phyloP scores from a whole-genome alignment of 2,888 invertebrate species.

The Seira sanloemensis region DNA sequence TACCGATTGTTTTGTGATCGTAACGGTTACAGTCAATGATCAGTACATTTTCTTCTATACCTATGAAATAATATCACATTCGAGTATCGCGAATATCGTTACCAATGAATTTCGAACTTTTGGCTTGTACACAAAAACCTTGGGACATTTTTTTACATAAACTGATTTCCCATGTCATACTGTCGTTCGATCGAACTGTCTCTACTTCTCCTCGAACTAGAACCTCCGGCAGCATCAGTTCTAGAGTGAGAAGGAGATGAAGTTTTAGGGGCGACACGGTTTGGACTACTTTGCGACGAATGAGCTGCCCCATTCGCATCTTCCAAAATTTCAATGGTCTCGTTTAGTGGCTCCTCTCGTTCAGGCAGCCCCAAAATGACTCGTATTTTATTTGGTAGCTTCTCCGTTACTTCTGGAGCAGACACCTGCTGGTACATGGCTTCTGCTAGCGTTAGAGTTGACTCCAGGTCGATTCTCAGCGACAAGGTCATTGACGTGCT shows the following conservation, averaged over 20 bases:
- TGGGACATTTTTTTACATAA: conserved; percentile 58
- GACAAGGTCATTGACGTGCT: conserved; percentile 97
- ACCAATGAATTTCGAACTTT: conserved; percentile 2
- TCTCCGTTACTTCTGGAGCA: conserved; percentile 79
- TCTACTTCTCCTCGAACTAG: conserved; percentile 10
- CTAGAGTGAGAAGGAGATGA: conserved; percentile 8
- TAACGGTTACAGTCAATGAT: no score
- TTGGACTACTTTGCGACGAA: conserved; percentile 23
- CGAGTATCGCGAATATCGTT: conserved; percentile 40
- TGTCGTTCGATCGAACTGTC: conserved; percentile 68
- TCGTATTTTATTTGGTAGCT: conserved; percentile 84
- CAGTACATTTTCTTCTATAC: no score
- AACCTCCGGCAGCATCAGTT: neutral
- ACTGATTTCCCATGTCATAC: conserved; percentile 72
- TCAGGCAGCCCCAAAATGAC: conserved; percentile 82
- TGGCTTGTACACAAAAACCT: no score
- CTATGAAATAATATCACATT: conserved; percentile 59
- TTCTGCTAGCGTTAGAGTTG: conserved; percentile 90
- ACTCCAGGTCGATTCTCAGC: conserved; percentile 88
- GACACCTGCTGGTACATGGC: conserved; percentile 93
- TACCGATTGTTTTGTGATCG: no score
- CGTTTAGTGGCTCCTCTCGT: conserved; percentile 56
- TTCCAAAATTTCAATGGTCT: conserved; percentile 55
- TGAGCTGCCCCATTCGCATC: conserved; percentile 22
- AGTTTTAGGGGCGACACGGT: neutral